phyloP scores from a whole-genome alignment of 1,140 invertebrate genomes.

The Solen grandis region DNA sequence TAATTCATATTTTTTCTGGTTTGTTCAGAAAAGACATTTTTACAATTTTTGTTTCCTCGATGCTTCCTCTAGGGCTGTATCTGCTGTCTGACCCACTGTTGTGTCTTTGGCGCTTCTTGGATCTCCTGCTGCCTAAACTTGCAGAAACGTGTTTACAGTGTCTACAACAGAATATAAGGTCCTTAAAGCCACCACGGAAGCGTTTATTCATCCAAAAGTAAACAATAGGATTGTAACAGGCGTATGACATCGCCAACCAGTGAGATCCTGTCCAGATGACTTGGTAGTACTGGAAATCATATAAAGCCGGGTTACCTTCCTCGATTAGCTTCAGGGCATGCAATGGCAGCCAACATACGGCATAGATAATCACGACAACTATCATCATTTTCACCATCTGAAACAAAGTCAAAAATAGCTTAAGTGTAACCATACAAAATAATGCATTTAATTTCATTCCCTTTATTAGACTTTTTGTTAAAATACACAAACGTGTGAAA shows the following conservation, averaged over 20 bases:
- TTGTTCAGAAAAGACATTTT: conserved; percentile 46
- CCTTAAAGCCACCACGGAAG: conserved; percentile 84
- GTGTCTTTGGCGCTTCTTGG: conserved; percentile 9
- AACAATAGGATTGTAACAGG: conserved; percentile 96
- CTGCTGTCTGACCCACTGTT: conserved; percentile 49
- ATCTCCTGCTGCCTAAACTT: neutral
- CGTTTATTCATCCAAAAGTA: conserved; percentile 95
- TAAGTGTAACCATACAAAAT: too few relatives aligned
- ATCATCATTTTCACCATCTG: conserved; percentile 98
- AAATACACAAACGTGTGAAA: too few relatives aligned
- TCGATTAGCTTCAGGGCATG: conserved; percentile 85
- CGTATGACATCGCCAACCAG: conserved; percentile 95
- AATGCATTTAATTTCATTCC: too few relatives aligned
- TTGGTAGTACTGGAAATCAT: conserved; percentile 81
- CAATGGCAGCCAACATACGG: conserved; percentile 92
- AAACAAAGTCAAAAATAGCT: conserved; percentile 82
- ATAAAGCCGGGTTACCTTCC: conserved; percentile 68
- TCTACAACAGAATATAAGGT: conserved; percentile 58
- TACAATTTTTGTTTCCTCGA: conserved; percentile 50
- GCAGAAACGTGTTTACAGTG: conserved; percentile 28
- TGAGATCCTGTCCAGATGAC: conserved; percentile 82
- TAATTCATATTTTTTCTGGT: too few relatives aligned
- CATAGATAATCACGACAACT: conserved; percentile 92
- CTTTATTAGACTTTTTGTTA: too few relatives aligned
- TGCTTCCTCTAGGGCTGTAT: conserved; percentile 40